Evolutionary conservation across 2,888 invertebrate species (phyloP), one percentile per base, ranked within the genome.

Genomic region (Oxyteleia sp.): DNA sequence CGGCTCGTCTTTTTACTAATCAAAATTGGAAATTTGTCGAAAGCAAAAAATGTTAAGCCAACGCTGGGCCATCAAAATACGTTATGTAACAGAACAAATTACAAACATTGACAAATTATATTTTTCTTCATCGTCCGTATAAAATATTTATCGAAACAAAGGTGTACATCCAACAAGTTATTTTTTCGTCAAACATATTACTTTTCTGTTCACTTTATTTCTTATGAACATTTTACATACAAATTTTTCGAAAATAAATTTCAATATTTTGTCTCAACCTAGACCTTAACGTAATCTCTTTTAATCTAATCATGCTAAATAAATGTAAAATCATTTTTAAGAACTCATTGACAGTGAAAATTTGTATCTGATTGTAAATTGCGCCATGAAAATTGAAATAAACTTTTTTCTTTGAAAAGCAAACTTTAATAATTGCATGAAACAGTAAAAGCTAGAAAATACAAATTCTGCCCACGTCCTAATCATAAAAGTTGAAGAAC

Each of bases 1-100:
- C 78, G 74, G 74, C 74, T 69, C 63, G 68, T 74, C 78, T 78
- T 82, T 82, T 82, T 78, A 78, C 82, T 72, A 78, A 82, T 82
- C 66, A 72, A 72, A 82, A 82, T 78, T 72, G 64, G 63, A 82
- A 78, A 78, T 78, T 53, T 43, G 43, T 7, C 32, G 59, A 74
- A 66, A 74, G 74, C 59, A 82, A 82, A 82, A 82, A 82, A 63
- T 81, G 55, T 55, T 47, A 15, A 41, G 47, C 38, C 53, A 66
- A 35, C 53, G 38, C 29, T 53, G 35, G 35, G 61, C n/a, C 18
- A 59, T 23, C 66, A 15, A 63, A 64, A 61, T 69, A 71, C 45
- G 18, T 63, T 64, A 15, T 47, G 35, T 47, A 4, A 16, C 51
- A 64, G 55, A 74, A 55, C 47, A 74, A 75, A 47, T 75, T 55